These are phyloP conservation scores for Actias luna DNA, from an alignment of 2,888 invertebrate genomes.

Conservation along the genomic window DNA sequence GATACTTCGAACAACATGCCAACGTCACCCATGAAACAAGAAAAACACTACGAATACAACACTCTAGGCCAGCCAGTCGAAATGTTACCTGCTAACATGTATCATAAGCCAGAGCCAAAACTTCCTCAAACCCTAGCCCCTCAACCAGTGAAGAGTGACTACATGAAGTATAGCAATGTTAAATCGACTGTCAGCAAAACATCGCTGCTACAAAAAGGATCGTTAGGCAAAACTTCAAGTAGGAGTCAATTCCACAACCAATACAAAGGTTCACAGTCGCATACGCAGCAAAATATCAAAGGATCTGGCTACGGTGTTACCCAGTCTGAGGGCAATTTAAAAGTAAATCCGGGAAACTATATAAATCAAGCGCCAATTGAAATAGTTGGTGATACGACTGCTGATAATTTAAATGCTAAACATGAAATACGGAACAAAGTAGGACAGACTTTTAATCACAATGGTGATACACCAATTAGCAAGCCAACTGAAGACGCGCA, in stretches of 20 bases:
- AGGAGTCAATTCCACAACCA: conserved; percentile 65
- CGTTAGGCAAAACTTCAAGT: conserved; percentile 52
- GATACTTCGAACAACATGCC: conserved; percentile 44
- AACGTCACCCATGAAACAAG: conserved; percentile 27
- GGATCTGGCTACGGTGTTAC: conserved; percentile 38
- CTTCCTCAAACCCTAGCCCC: conserved; percentile 65
- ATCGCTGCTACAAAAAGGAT: conserved; percentile 50
- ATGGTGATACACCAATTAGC: conserved; percentile 47
- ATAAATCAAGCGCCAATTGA: conserved; percentile 46
- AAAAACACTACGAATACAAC: conserved; percentile 49
- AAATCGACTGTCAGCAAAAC: conserved; percentile 70
- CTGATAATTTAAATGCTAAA: conserved; percentile 39
- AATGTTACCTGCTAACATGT: conserved; percentile 51
- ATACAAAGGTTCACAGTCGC: conserved; percentile 68
- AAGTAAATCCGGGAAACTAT: not conserved
- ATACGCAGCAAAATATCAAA: conserved; percentile 57
- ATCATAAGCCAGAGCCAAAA: conserved; percentile 37
- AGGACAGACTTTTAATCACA: conserved; percentile 38
- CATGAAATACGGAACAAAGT: conserved; percentile 30
- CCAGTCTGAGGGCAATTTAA: conserved; percentile 56
- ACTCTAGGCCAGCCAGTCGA: conserved; percentile 70
- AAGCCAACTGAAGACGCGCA: conserved; percentile 8
- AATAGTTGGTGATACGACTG: conserved; percentile 58
- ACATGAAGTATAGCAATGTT: conserved; percentile 47
- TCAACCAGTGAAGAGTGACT: conserved; percentile 36